phyloP scores from a whole-genome alignment of 2,888 invertebrate species.

The Heliothis peltigera region DNA sequence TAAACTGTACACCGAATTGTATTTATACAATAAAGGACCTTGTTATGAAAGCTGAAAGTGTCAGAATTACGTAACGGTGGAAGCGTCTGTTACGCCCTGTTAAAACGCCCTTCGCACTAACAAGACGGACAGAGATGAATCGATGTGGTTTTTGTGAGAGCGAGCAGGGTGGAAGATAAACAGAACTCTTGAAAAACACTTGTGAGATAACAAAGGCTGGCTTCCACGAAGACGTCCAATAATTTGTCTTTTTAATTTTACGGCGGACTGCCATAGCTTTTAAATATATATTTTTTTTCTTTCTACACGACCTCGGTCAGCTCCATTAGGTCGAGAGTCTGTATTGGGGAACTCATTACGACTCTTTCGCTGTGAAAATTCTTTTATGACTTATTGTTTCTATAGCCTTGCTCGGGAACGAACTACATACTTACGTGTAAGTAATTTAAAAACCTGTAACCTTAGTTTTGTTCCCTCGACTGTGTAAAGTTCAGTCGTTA shows the following conservation, averaged over 20 bases:
- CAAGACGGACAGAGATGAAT: slow-evolving; percentile 85
- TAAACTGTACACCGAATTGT: slow-evolving; percentile 74
- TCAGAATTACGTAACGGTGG: slow-evolving; percentile 87
- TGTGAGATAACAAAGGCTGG: slow-evolving; percentile 89
- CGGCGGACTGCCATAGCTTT: slow-evolving; percentile 88
- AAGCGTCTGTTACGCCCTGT: slow-evolving; percentile 88
- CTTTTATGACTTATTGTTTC: slow-evolving; percentile 87
- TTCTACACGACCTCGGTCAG: slow-evolving; percentile 81
- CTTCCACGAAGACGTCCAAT: slow-evolving; percentile 90
- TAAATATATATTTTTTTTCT: slow-evolving; percentile 82
- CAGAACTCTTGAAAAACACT: slow-evolving; percentile 89
- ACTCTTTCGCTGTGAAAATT: slow-evolving; percentile 79
- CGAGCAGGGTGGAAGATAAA: slow-evolving; percentile 82
- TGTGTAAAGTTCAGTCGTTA: slow-evolving; percentile 54
- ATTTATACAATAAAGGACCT: slow-evolving; percentile 85
- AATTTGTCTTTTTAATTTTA: slow-evolving; percentile 90
- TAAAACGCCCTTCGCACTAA: slow-evolving; percentile 85
- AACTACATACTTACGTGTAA: slow-evolving; percentile 67
- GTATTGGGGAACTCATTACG: slow-evolving; percentile 85
- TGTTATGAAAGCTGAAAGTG: slow-evolving; percentile 88
- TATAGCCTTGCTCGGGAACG: slow-evolving; percentile 74
- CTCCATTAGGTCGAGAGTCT: slow-evolving; percentile 84
- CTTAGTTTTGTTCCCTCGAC: slow-evolving; percentile 53
- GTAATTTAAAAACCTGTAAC: slow-evolving; percentile 67
- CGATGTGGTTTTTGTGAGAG: slow-evolving; percentile 72